Evolutionary conservation across 2,888 invertebrate genomes (phyloP), one percentile per base, ranked within the genome.

Genomic region (Anticlea derivata): DNA sequence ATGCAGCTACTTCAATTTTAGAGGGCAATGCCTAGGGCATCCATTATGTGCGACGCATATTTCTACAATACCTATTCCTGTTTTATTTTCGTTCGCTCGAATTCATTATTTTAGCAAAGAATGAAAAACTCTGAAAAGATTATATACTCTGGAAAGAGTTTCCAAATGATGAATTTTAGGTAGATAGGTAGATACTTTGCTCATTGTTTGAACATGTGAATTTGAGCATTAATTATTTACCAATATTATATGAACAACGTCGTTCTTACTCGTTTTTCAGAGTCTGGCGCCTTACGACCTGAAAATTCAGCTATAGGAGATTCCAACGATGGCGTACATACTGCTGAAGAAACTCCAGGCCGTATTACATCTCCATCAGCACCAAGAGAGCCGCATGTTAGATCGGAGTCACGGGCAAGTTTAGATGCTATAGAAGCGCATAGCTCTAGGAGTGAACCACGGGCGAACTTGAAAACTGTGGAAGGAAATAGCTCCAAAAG

Each of bases 181-280:
- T n/a, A n/a, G n/a, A n/a, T n/a, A n/a, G n/a, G n/a, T n/a, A n/a
- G n/a, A n/a, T n/a, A n/a, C n/a, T n/a, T n/a, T n/a, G n/a, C n/a
- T 17, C 17, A 17, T 17, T 3, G 2, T 17, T 17, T 3, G 2
- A 17, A 17, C 17, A 17, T 2, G 17, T 17, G 4, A 17, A 17
- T 17, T 17, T n/a, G n/a, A n/a, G n/a, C n/a, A n/a, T n/a, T n/a
- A n/a, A n/a, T n/a, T 12, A 30, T 11, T 30, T 7, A 12, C 30
- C 30, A 7, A 27, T 5, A 1, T 27, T n/a, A 7, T 26, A 26
- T 26, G 1, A 27, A 17, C 17, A n/a, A n/a, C 17, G 17, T 17
- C 4, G 2, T 20, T 34, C 20, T 34, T 6, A 17, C 22, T 7
- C 34, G 24, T 43, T 43, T 43, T 43, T 34, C 26, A 43, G 43